Base-by-base conservation (phyloP, 2,797 vertebrate species). In the Anguilla pacifica region DNA sequence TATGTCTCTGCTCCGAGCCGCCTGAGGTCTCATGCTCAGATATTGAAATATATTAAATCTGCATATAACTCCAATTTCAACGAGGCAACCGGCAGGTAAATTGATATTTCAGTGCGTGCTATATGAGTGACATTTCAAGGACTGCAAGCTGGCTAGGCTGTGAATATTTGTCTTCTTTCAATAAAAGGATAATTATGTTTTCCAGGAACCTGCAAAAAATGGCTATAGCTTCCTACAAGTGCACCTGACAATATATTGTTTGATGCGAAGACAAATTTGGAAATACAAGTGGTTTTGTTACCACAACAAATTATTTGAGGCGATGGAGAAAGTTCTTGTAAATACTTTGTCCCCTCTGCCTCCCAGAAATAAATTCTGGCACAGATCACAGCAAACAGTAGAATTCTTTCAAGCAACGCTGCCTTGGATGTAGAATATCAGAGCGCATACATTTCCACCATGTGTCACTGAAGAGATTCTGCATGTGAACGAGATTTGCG, bases 261-360 rank as follows among this genome's bases (percentile, higher is more conserved):
- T 17, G 31, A 6, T 13, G 31, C 2, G 3, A 35, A 77, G 35
- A 11, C 72, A 15, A 39, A 77, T 77, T 77, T 17, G 3, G 31
- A 77, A 31, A 11, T 31, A 6, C 5, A 39, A 79, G 35, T 79
- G 15, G 10, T 79, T 39, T 79, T 79, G 74, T 79, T 28, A 43
- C 17, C 35, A 6, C 17, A 79, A 79, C 35, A 79, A 46, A 79
- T 79, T 79, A 79, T 79, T 43, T 39, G 35, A 43, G 19, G 35
- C 15, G 39, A 22, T 79, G 74, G 74, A 79, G 3, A 6, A 22
- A 17, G 6, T 79, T 77, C 35, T 77, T 77, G 28, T 19, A 35
- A 77, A 77, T 77, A 77, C 72, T 77, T 77, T 17, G 70, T 77
- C 72, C 35, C 72, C 28, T 39, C 31, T 77, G n/a, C 72, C 17